Conservation (phyloP, 2,888 invertebrate species). For the Odontomyia ornata region DNA sequence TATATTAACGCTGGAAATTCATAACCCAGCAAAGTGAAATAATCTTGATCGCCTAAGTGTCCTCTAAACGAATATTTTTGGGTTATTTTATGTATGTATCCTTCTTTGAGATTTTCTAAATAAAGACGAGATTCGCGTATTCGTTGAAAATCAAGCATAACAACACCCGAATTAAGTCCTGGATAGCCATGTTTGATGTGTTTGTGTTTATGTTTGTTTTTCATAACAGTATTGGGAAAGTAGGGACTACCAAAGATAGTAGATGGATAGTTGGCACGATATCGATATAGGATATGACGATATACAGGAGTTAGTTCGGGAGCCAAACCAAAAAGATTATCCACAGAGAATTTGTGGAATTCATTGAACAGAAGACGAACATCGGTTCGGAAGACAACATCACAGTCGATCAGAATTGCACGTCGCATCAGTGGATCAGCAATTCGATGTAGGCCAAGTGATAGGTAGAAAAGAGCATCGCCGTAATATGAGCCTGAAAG, state of each 20-base stretch:
- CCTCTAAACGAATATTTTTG: slow-evolving; percentile 74
- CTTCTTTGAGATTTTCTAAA: slow-evolving; percentile 67
- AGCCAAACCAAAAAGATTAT: slow-evolving; percentile 75
- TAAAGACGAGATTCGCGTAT: slow-evolving; percentile 72
- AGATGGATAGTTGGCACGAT: slow-evolving; percentile 71
- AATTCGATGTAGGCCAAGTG: slow-evolving; percentile 76
- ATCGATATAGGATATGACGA: slow-evolving; percentile 75
- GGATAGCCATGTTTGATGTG: slow-evolving; percentile 68
- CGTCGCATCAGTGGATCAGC: slow-evolving; percentile 69
- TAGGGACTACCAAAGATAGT: slow-evolving; percentile 69
- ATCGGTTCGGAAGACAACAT: slow-evolving; percentile 77
- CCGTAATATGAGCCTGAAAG: slow-evolving; percentile 75
- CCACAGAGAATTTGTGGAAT: slow-evolving; percentile 72
- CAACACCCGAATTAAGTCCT: slow-evolving; percentile 84
- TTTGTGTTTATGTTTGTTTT: slow-evolving; percentile 49
- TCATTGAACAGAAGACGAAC: slow-evolving; percentile 72
- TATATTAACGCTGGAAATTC: slow-evolving; percentile 78
- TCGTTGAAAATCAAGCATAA: slow-evolving; percentile 74
- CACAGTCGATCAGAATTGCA: slow-evolving; percentile 79
- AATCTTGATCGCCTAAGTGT: slow-evolving; percentile 85
- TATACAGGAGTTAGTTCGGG: slow-evolving; percentile 83
- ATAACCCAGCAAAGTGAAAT: slow-evolving; percentile 75
- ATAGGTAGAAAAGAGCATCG: slow-evolving; percentile 80
- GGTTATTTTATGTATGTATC: slow-evolving; percentile 67
- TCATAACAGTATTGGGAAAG: slow-evolving; percentile 54